Conservation (phyloP, 2,888 invertebrate genomes). For the Ptychoptera contaminata region DNA sequence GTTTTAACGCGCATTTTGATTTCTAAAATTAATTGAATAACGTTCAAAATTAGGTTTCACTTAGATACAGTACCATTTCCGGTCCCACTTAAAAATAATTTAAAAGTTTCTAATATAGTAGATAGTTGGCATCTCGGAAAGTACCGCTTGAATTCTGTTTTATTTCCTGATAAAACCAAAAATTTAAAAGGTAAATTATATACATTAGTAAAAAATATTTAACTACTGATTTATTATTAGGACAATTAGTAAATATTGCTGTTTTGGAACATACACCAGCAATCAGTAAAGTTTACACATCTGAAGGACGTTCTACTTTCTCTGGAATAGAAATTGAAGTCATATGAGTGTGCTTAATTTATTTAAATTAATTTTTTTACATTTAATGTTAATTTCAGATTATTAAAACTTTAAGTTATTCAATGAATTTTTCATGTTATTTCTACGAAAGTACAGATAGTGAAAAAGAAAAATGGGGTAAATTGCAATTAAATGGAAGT, state of each 20-base stretch:
- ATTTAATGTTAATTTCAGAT: slow-evolving; percentile 13
- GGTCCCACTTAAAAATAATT: slow-evolving; percentile 34
- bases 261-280: slow-evolving; percentile 55
- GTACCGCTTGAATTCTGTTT: slow-evolving; percentile 34
- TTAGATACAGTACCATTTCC: slow-evolving; percentile 62
- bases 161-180: slow-evolving; percentile 26
- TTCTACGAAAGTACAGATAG: slow-evolving; percentile 49
- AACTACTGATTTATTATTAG: slow-evolving; percentile 30
- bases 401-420: slow-evolving; percentile 40
- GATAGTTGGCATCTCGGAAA: slow-evolving; percentile 50
- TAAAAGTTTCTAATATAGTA: slow-evolving; percentile 43
- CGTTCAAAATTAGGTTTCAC: slow-evolving; percentile 43
- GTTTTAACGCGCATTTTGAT: background rate
- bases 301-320: slow-evolving; percentile 24
- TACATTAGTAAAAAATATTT: background rate
- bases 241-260: slow-evolving; percentile 42
- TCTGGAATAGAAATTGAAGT: slow-evolving; percentile 58
- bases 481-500: slow-evolving; percentile 42
- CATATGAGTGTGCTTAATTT: slow-evolving; percentile 18
- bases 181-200: slow-evolving; percentile 22
- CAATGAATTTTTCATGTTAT: slow-evolving; percentile 53
- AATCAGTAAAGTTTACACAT: slow-evolving; percentile 25
- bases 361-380: too few species aligned
- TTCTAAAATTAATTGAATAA: slow-evolving; percentile 32
- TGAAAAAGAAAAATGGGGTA: slow-evolving; percentile 51